These are phyloP conservation scores for Drosophila subobscura DNA, from an alignment of 1,140 invertebrate genomes.

Conservation along the genomic window DNA sequence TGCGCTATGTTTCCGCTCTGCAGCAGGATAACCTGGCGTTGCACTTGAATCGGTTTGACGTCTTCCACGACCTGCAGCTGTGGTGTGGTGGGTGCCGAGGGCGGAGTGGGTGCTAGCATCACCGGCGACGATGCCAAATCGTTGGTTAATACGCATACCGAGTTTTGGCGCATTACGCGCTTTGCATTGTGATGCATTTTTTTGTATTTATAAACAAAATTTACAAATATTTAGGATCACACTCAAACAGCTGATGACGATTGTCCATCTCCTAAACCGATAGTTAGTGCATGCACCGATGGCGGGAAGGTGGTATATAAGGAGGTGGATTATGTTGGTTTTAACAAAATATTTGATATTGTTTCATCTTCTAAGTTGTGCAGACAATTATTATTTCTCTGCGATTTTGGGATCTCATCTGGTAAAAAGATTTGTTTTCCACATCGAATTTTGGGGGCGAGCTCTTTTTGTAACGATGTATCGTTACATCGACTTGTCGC, in stretches of 20 bases:
- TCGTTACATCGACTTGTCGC: not conserved
- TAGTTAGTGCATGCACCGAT: too few relatives aligned
- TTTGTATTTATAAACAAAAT: constrained; percentile 1
- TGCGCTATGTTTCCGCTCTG: constrained; percentile 48
- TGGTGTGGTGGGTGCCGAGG: constrained; percentile 57
- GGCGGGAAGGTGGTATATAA: too few relatives aligned
- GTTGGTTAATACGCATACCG: constrained; percentile 48
- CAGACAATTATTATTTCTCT: too few relatives aligned
- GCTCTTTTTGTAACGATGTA: too few relatives aligned
- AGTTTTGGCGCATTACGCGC: constrained; percentile 65
- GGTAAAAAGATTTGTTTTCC: too few relatives aligned
- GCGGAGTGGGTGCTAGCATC: constrained; percentile 38
- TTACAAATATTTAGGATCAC: not conserved
- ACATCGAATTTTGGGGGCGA: too few relatives aligned
- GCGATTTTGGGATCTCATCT: too few relatives aligned
- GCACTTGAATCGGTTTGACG: constrained; percentile 62
- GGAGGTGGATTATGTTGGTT: too few relatives aligned
- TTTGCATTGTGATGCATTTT: constrained; percentile 71
- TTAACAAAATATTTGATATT: too few relatives aligned
- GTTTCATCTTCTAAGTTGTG: too few relatives aligned
- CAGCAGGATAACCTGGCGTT: constrained; percentile 65
- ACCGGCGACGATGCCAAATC: constrained; percentile 54
- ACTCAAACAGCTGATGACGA: not conserved
- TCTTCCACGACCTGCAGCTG: constrained; percentile 60
- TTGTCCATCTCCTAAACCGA: not conserved